phyloP scores from a whole-genome alignment of 2,113 vertebrate species.

The Halichoerus grypus region DNA sequence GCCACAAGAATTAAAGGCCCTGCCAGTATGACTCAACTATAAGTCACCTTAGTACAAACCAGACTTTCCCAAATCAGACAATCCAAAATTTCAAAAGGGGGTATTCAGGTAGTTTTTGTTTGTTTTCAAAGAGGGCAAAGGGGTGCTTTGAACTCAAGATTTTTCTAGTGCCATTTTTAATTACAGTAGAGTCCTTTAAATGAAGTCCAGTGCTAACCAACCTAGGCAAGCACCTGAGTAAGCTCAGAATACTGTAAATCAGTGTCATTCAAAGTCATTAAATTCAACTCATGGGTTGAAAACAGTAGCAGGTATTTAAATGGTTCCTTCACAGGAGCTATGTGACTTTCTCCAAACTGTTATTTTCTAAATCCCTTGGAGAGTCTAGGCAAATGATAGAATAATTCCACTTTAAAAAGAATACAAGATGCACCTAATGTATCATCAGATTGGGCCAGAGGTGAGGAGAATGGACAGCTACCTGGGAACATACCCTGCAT shows the following conservation, averaged over 20 bases:
- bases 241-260: not conserved
- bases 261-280: conserved; percentile 3
- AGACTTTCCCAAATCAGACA: not conserved
- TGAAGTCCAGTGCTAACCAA: not conserved
- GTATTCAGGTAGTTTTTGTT: not conserved
- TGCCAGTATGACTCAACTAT: not conserved
- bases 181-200: not conserved
- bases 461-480: not conserved
- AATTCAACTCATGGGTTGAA: not conserved
- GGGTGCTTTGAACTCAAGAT: not conserved
- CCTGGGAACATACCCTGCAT: not conserved
- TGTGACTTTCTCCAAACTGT: not conserved
- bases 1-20: not conserved
- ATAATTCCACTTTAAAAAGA: conserved; percentile 34
- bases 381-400: not conserved
- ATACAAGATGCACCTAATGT: not conserved
- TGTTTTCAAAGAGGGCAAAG: not conserved
- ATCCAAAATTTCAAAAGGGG: conserved; percentile 13
- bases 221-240: not conserved
- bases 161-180: conserved; percentile 2
- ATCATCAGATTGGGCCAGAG: not conserved
- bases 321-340: not conserved
- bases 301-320: conserved; percentile 44
- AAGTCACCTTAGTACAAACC: not conserved
- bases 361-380: conserved; percentile 23